Percentiles rank a stretch among this genome's conserved stretches.
phyloP scores from a whole-genome alignment of 2,113 vertebrate genomes.

The Sinosuthora webbiana region DNA sequence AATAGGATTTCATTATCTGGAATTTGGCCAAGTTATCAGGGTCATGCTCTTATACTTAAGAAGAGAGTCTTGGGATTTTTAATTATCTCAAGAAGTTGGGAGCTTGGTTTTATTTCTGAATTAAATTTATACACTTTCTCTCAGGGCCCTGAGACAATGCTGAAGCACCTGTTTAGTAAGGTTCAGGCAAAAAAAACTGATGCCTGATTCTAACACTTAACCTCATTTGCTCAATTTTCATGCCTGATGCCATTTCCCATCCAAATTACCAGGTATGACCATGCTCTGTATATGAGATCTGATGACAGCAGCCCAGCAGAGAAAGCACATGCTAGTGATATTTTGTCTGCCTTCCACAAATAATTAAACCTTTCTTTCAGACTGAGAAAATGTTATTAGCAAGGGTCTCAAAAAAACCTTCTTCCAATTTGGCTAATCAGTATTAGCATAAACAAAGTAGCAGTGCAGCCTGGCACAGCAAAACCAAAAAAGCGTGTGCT shows the following conservation, averaged over 20 bases:
- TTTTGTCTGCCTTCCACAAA: not conserved
- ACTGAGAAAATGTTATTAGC: not conserved
- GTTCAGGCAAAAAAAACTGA: not conserved
- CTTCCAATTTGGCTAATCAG: not conserved
- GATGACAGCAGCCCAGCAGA: not conserved
- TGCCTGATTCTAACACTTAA: not conserved
- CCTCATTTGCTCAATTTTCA: not conserved
- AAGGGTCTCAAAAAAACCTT: not conserved
- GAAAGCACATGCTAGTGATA: not conserved
- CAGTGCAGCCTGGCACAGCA: not conserved
- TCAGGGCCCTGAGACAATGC: not conserved
- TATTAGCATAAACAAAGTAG: not conserved
- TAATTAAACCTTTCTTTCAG: not conserved
- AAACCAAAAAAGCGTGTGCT: not conserved
- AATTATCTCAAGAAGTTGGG: slow-evolving; percentile 8
- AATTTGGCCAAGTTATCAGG: slow-evolving; percentile 4
- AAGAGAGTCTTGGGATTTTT: slow-evolving; percentile 13
- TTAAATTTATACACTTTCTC: slow-evolving; percentile 24
- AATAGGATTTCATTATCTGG: slow-evolving; percentile 18
- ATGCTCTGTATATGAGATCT: not conserved
- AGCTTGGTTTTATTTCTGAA: slow-evolving; percentile 7
- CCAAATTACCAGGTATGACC: not conserved
- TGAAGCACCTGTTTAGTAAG: not conserved
- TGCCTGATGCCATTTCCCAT: not conserved
- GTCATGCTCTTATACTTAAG: not conserved